Evolutionary conservation across 1,140 invertebrate genomes (phyloP).

Genomic region (Drosophila auraria): DNA sequence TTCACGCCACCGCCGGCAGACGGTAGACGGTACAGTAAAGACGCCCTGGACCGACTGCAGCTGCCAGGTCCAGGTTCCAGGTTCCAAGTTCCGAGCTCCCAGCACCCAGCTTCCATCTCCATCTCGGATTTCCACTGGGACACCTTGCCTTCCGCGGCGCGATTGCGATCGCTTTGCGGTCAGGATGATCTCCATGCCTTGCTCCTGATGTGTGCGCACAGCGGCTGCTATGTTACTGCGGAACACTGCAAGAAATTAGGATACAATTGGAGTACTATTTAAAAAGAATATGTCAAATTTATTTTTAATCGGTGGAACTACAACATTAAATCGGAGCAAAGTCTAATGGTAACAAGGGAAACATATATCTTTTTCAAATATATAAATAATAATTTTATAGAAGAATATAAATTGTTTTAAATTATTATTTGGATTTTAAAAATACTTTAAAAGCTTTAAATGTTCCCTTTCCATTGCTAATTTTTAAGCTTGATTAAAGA

Average conservation of each 20-base stretch:
- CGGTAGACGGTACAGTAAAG: slow-evolving; percentile 26
- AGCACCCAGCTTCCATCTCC: slow-evolving; percentile 24
- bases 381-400: too few species aligned
- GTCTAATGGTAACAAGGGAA: too few species aligned
- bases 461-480: too few species aligned
- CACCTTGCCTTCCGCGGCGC: slow-evolving; percentile 58
- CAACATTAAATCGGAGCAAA: too few species aligned
- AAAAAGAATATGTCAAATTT: too few species aligned
- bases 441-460: background rate
- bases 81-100: background rate
- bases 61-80: background rate
- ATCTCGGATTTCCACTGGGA: slow-evolving; percentile 34
- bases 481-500: background rate
- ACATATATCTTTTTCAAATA: too few species aligned
- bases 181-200: slow-evolving; percentile 60
- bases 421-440: too few species aligned
- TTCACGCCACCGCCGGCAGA: slow-evolving; percentile 69
- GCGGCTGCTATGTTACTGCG: slow-evolving; percentile 49
- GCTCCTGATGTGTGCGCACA: slow-evolving; percentile 69
- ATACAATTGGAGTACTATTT: background rate
- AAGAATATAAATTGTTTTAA: too few species aligned
- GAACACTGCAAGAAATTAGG: slow-evolving; percentile 7
- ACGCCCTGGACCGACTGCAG: slow-evolving; percentile 53
- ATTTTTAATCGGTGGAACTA: background rate
- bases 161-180: slow-evolving; percentile 70